phyloP scores from a whole-genome alignment of 2,888 invertebrate species.

The Antheraea assamensis region DNA sequence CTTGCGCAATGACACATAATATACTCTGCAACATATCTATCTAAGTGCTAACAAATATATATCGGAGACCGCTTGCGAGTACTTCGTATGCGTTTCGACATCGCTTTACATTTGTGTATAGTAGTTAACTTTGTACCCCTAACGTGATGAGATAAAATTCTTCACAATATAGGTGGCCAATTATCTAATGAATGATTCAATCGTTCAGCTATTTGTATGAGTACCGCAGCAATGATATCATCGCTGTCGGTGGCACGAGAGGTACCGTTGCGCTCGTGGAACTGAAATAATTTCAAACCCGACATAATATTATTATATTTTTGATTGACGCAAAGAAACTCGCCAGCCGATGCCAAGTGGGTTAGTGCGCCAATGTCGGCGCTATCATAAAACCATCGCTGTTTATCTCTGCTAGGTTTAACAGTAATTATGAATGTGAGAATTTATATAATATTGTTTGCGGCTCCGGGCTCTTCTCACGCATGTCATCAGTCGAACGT shows the following conservation, averaged over 20 bases:
- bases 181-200: slow-evolving; percentile 39
- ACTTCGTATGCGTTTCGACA: slow-evolving; percentile 65
- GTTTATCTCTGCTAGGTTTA: slow-evolving; percentile 42
- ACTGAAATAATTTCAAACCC: slow-evolving; percentile 10
- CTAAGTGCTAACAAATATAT: slow-evolving; percentile 62
- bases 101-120: slow-evolving; percentile 48
- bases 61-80: slow-evolving; percentile 72
- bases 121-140: slow-evolving; percentile 39
- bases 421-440: slow-evolving; percentile 53
- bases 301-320: slow-evolving; percentile 43
- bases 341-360: slow-evolving; percentile 66
- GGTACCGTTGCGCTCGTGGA: slow-evolving; percentile 18
- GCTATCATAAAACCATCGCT: slow-evolving; percentile 60
- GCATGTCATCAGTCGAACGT: slow-evolving; percentile 63
- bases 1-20: slow-evolving; percentile 74
- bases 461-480: slow-evolving; percentile 51
- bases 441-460: slow-evolving; percentile 39
- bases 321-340: slow-evolving; percentile 67
- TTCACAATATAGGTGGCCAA: slow-evolving; percentile 4
- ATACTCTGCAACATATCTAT: slow-evolving; percentile 49
- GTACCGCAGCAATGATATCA: slow-evolving; percentile 62
- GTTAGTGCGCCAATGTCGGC: slow-evolving; percentile 76
- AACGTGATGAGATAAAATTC: slow-evolving; percentile 30
- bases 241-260: slow-evolving; percentile 27
- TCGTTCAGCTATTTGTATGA: slow-evolving; percentile 40